A percentile compares a stretch with the other conserved stretches of the same genome.
These are phyloP conservation scores for Torymus tubicola DNA, from an alignment of 2,888 invertebrate species.

Conservation along the genomic window DNA sequence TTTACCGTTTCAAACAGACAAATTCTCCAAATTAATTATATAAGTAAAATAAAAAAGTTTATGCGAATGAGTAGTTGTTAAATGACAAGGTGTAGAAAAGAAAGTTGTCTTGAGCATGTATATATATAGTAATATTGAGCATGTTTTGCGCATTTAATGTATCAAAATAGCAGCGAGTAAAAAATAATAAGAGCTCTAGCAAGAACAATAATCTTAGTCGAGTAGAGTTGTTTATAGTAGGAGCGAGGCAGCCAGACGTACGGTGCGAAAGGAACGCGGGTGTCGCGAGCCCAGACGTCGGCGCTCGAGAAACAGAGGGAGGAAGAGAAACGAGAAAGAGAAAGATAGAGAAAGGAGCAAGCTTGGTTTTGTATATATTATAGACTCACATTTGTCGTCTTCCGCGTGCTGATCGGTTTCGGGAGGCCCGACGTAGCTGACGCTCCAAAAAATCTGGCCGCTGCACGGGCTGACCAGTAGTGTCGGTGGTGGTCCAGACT, in stretches of 20 bases:
- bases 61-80: no score
- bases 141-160: not conserved
- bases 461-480: conserved; percentile 74
- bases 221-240: conserved; percentile 15
- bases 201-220: conserved; percentile 23
- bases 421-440: conserved; percentile 73
- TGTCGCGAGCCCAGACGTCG: conserved; percentile 22
- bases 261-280: conserved; percentile 16
- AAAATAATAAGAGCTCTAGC: not conserved
- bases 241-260: not conserved
- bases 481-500: conserved; percentile 72
- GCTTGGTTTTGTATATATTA: conserved; percentile 26
- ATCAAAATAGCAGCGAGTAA: not conserved
- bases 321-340: no score
- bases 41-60: no score
- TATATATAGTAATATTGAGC: not conserved
- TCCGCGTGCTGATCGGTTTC: conserved; percentile 70
- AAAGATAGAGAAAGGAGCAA: no score
- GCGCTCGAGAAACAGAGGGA: not conserved
- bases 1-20: no score
- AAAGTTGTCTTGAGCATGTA: no score
- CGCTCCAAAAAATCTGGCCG: conserved; percentile 74
- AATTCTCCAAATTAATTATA: no score
- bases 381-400: conserved; percentile 59
- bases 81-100: no score